Percentiles rank a stretch among this genome's conserved stretches.
These are phyloP conservation scores for Ianthella basta DNA, from an alignment of 37 sponge, comb jelly and placozoan genomes.

Conservation along the genomic window DNA sequence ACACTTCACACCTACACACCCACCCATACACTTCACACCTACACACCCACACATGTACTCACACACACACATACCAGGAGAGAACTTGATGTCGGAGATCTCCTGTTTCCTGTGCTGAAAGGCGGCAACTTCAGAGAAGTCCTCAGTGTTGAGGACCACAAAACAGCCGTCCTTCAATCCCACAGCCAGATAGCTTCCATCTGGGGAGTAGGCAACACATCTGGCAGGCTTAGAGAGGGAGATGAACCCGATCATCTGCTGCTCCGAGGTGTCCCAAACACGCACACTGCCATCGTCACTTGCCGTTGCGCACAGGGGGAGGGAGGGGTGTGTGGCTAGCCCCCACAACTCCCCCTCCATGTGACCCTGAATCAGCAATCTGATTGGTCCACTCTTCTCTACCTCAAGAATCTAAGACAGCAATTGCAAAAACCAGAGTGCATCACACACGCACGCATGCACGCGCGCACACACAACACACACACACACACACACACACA, in stretches of 20 bases:
- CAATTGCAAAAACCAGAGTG: neutral
- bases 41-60: neutral
- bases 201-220: constrained; percentile 81
- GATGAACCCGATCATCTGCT: constrained; percentile 40
- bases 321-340: constrained; percentile 77
- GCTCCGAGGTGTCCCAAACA: constrained; percentile 79
- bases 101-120: constrained; percentile 93
- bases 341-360: constrained; percentile 96
- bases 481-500: neutral
- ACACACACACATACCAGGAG: constrained; percentile 77
- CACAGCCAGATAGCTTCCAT: constrained; percentile 78
- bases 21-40: neutral
- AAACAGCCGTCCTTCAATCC: constrained; percentile 85
- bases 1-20: too few species aligned
- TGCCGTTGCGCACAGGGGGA: constrained; percentile 67
- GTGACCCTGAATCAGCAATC: constrained; percentile 88
- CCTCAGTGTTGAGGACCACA: constrained; percentile 56
- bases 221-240: constrained; percentile 60
- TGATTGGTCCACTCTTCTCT: constrained; percentile 82
- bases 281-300: constrained; percentile 89
- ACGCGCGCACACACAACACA: neutral
- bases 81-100: constrained; percentile 92
- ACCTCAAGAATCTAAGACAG: constrained; percentile 80
- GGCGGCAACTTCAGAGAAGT: constrained; percentile 49
- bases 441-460: neutral